These are phyloP conservation scores for Agelaius phoeniceus DNA, from an alignment of 2,113 vertebrate genomes.

Conservation along the genomic window DNA sequence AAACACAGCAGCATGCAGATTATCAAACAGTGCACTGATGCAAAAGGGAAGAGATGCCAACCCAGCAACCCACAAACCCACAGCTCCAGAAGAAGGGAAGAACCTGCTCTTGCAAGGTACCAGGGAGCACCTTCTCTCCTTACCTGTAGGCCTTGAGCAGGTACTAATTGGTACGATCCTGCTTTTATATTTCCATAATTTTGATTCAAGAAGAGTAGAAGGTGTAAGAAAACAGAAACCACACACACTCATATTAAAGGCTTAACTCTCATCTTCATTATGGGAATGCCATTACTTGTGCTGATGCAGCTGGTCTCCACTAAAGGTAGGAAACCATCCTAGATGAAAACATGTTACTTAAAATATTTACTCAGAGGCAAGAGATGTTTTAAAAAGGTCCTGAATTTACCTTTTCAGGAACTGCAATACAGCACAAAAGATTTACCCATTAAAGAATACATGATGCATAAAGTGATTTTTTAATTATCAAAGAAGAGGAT, in stretches of 20 bases:
- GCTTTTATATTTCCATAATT: background rate
- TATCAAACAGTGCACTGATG: background rate
- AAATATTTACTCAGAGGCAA: background rate
- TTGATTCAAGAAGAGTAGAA: background rate
- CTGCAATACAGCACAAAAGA: background rate
- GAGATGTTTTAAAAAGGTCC: background rate
- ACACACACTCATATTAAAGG: background rate
- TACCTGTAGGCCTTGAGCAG: background rate
- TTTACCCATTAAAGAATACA: background rate
- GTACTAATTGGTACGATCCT: background rate
- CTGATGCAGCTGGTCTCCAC: background rate
- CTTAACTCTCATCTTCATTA: background rate
- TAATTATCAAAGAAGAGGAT: background rate
- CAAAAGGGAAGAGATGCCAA: background rate
- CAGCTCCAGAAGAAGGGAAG: background rate
- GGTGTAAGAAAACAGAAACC: background rate
- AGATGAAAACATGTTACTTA: background rate
- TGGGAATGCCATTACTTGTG: background rate
- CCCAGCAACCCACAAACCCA: background rate
- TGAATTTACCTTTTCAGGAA: background rate
- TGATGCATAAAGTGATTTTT: background rate
- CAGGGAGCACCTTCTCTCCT: background rate
- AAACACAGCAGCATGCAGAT: fast-evolving
- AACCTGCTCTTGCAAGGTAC: background rate
- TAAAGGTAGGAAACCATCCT: background rate